Evolutionary conservation across 2,888 invertebrate genomes (phyloP), one percentile per base, ranked within the genome.

Genomic region (Rhodophaea formosa): DNA sequence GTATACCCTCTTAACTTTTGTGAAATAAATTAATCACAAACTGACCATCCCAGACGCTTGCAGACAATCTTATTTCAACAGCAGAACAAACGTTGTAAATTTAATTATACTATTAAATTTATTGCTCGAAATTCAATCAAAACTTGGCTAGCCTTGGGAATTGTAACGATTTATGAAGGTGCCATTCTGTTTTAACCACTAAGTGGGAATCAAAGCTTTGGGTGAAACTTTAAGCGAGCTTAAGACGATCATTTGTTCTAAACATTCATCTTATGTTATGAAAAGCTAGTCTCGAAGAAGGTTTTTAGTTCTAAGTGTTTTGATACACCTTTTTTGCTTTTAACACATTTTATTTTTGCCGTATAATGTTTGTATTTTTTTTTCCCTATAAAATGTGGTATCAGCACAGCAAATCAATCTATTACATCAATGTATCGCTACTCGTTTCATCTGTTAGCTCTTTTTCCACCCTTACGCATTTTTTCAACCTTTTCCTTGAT

Each of bases 81-180:
- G 43, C 47, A 52, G 54, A 64, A 62, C 58, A 64, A 66, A 61
- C 63, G 60, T 64, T 59, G 59, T 62, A 63, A 60, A 65, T 59
- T 67, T 65, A 69, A 70, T 68, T 69, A 64, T 54, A 64, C 60
- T 63, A 67, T 62, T 46, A 62, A 68, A 69, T 72, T 72, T 64
- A 72, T 69, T 65, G 62, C 66, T 68, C 59, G 47, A 59, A 67
- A 68, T 65, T 60, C 64, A 68, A 66, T 64, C 67, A 66, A 68
- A 68, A 67, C 66, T 69, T 67, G 67, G 59, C 53, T 68, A 65
- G 70, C 67, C 64, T 63, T 66, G 60, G 57, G 35, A 69, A 70
- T 69, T 66, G 67, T 63, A 54, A 63, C 62, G 64, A 70, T 70
- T 73, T 64, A 66, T 65, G 58, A 60, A 63, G 52, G 62, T 58